These are phyloP conservation scores for Cataglyphis hispanica DNA, from an alignment of 1,140 invertebrate species.

Conservation along the genomic window DNA sequence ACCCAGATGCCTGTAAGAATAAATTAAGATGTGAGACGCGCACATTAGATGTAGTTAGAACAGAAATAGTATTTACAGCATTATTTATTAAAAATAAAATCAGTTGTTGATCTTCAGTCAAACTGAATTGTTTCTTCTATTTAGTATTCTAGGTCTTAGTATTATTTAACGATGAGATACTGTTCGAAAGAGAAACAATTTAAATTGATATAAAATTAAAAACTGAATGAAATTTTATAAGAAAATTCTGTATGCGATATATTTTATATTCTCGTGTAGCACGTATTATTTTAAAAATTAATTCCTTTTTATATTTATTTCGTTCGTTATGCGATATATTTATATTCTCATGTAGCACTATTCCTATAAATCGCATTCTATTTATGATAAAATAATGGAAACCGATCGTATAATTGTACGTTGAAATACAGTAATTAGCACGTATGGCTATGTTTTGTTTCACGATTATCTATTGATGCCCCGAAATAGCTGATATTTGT, in stretches of 20 bases:
- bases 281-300: not conserved
- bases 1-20: not conserved
- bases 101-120: too few relatives aligned
- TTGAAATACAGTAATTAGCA: constrained; percentile 59
- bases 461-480: constrained; percentile 65
- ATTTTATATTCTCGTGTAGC: too few relatives aligned
- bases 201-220: not conserved
- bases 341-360: not conserved
- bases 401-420: constrained; percentile 38
- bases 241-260: not conserved
- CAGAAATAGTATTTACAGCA: not conserved
- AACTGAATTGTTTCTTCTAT: too few relatives aligned
- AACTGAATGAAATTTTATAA: not conserved
- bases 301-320: not conserved
- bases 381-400: constrained; percentile 55
- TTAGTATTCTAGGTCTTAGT: not conserved
- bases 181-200: not conserved
- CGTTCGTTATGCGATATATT: not conserved
- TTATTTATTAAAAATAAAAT: not conserved
- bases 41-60: not conserved
- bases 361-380: not conserved
- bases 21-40: not conserved
- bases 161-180: not conserved
- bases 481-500: constrained; percentile 54
- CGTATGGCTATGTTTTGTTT: constrained; percentile 58